These are phyloP conservation scores for Harpagoxenus sublaevis DNA, from an alignment of 2,888 invertebrate genomes.

Conservation along the genomic window DNA sequence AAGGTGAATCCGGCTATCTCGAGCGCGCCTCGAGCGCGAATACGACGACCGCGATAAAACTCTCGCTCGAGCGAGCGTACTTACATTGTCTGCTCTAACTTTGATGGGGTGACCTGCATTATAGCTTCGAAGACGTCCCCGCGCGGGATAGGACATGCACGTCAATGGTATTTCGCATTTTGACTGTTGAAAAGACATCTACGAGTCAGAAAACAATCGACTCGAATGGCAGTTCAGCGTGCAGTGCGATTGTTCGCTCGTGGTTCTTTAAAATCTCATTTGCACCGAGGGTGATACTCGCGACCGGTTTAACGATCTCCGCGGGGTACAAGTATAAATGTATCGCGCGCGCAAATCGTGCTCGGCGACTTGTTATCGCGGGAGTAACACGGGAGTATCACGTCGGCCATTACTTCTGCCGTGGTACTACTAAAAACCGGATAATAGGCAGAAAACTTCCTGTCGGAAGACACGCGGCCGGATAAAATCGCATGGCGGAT, in stretches of 20 bases:
- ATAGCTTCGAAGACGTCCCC: not conserved
- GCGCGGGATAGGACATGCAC: not conserved
- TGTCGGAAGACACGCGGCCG: constrained; percentile 47
- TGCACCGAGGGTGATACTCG: constrained; percentile 15
- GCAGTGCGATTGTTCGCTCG: constrained; percentile 15
- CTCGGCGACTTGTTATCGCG: constrained; percentile 20
- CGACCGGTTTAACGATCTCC: not conserved
- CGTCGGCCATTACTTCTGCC: constrained; percentile 14
- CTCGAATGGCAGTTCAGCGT: not conserved
- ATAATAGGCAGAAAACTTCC: constrained; percentile 66
- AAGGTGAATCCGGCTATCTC: constrained; percentile 40
- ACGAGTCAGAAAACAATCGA: constrained; percentile 13
- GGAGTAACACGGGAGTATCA: constrained; percentile 37
- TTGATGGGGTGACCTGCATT: constrained; percentile 33
- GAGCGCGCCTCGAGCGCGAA: constrained; percentile 29
- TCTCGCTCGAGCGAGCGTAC: not conserved
- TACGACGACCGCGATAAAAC: constrained; percentile 27
- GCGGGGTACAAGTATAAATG: not conserved
- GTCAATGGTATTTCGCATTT: not conserved
- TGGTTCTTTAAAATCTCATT: constrained; percentile 49
- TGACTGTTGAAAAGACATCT: not conserved
- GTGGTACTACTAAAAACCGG: constrained; percentile 33
- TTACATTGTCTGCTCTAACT: constrained; percentile 23
- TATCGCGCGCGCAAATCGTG: not conserved
- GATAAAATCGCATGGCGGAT: constrained; percentile 61